Percentiles rank a stretch among this genome's conserved stretches.
phyloP scores from a whole-genome alignment of 2,888 invertebrate species.

The Drosophila anceps region DNA sequence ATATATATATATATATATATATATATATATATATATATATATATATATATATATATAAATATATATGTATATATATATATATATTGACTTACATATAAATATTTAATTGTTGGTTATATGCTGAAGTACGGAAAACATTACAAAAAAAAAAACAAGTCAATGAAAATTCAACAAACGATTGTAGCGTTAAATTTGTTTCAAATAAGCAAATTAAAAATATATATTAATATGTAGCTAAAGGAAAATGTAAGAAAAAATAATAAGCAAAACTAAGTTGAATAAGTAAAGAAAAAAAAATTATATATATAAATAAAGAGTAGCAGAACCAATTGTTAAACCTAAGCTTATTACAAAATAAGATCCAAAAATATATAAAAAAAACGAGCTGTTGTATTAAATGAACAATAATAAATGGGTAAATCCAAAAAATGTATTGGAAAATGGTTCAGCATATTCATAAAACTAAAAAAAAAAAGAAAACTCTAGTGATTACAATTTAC shows the following conservation, averaged over 20 bases:
- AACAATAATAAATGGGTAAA: conserved; percentile 64
- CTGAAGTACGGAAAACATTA: conserved; percentile 58
- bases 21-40: too few relatives aligned
- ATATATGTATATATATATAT: too few relatives aligned
- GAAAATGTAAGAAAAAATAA: conserved; percentile 35
- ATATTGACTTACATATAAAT: conserved; percentile 28
- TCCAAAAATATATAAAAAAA: conserved; percentile 26
- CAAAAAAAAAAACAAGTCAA: conserved; percentile 31
- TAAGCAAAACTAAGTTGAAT: conserved; percentile 52
- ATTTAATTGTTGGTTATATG: conserved; percentile 76
- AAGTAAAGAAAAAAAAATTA: conserved; percentile 36
- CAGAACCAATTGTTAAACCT: conserved; percentile 82
- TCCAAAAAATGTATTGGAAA: conserved; percentile 26
- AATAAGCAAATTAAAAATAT: conserved; percentile 51
- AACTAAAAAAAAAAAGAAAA: not conserved
- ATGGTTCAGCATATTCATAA: conserved; percentile 36
- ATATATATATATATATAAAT: too few relatives aligned
- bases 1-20: too few relatives aligned
- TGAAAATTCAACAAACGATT: conserved; percentile 47
- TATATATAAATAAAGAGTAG: conserved; percentile 52
- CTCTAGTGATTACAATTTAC: conserved; percentile 19
- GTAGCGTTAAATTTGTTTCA: conserved; percentile 76
- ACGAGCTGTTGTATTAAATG: conserved; percentile 76
- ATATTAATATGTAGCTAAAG: conserved; percentile 65
- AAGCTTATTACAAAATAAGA: conserved; percentile 64